Evolutionary conservation across 2,888 invertebrate genomes (phyloP).

Genomic region (Drosophila neoperkinsi): DNA sequence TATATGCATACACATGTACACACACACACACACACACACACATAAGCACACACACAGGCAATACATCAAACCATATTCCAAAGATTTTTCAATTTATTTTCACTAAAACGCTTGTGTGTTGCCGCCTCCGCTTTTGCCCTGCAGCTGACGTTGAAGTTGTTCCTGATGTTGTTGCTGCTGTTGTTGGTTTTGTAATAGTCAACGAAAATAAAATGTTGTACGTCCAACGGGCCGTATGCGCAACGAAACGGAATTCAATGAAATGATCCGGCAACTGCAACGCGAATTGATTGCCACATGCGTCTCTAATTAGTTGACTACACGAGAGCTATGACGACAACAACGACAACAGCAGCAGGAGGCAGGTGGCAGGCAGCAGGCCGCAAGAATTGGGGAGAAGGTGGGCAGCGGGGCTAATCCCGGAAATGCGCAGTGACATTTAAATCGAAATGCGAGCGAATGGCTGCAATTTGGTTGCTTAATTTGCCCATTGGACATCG

Average conservation of each 20-base stretch:
- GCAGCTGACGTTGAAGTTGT: slow-evolving; percentile 22
- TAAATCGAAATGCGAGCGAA: slow-evolving; percentile 53
- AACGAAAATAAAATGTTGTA: slow-evolving; percentile 52
- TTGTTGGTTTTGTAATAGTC: slow-evolving; percentile 44
- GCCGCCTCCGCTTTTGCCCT: slow-evolving; percentile 34
- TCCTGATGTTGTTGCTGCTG: slow-evolving; percentile 21
- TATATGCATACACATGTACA: slow-evolving; percentile 15
- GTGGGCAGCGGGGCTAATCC: slow-evolving; percentile 39
- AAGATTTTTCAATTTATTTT: slow-evolving; percentile 79
- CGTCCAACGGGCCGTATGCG: slow-evolving; percentile 45
- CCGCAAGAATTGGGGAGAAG: too few relatives aligned
- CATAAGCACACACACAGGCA: slow-evolving; percentile 13
- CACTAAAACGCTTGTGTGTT: slow-evolving; percentile 72
- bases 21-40: slow-evolving; percentile 20
- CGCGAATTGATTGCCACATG: slow-evolving; percentile 74
- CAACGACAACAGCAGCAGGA: neutral
- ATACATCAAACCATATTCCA: slow-evolving; percentile 73
- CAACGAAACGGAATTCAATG: slow-evolving; percentile 54
- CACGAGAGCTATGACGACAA: slow-evolving; percentile 2
- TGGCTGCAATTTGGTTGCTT: slow-evolving; percentile 62
- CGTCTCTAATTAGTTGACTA: slow-evolving; percentile 67
- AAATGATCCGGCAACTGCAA: slow-evolving; percentile 71
- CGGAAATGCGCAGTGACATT: slow-evolving; percentile 74
- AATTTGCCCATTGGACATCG: slow-evolving; percentile 35
- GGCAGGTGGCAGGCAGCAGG: neutral